Evolutionary conservation across 2,797 vertebrate genomes (phyloP), one percentile per base, ranked within the genome.

Genomic region (Gobio occitaniae): DNA sequence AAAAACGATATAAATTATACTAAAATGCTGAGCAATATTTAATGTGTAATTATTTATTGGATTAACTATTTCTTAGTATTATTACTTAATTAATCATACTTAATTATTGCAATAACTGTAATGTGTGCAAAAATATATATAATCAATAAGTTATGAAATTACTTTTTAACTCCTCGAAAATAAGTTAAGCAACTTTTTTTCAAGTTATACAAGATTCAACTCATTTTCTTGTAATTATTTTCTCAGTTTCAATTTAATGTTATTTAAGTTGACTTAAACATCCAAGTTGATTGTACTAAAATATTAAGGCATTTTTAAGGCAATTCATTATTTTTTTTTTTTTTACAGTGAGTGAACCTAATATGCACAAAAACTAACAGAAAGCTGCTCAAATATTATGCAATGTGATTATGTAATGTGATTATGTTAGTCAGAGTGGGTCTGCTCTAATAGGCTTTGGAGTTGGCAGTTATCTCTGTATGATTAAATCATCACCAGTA

Each of bases 331-430:
- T 25, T 25, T 1, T 25, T 25, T 4, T 47, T 47, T 48, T 48
- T 12, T 12, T 2, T 48, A 48, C 47, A 48, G 56, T 11, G 21
- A n/a, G 25, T 17, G 11, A 66, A 13, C 13, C 2, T 48, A 25
- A 59, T 32, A 41, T 56, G 50, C 38, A 16, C 25, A 17, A 80
- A 9, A 36, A 47, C 1, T 3, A 15, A 32, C 36, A 41, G n/a
- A 59, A 80, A 54, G 47, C 29, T n/a, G 61, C 21, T 61, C 29
- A 32, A 88, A 86, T 88, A 83, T 91, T 91, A 86, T 91, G 89
- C 90, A 92, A 92, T 80, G 0, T 83, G 5, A 69, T 95, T 94
- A 94, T 90, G 87, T 87, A 92, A 94, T 32, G 32, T 32, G 32
- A 32, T 32, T 86, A 83, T 75, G 74, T 76, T 41, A 82, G 86